Base-by-base conservation (phyloP, 1,140 invertebrate species). In the Aporrectodea caliginosa region DNA sequence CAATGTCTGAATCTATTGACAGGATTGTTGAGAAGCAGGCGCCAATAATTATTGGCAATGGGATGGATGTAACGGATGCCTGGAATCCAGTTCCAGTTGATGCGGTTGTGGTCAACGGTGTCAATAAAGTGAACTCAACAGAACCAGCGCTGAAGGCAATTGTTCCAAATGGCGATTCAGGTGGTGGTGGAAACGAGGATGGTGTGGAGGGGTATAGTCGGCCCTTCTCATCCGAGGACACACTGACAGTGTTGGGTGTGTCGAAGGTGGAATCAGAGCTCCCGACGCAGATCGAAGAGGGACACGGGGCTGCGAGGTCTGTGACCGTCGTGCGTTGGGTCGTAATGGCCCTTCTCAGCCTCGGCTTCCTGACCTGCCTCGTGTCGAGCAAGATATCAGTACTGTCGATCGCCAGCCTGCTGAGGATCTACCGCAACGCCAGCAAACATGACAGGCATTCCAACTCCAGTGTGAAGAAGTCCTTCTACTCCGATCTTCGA, bases 281-380 rank as follows among this genome's bases (percentile, higher is more conserved):
- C 2, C 70, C n/a, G 70, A n/a, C 14, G n/a, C 6, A 27, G 2
- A 27, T 12, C 2, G 70, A 72, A 12, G 6, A 6, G 6, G 70
- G n/a, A 12, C 70, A n/a, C 70, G 70, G n/a, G 2, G n/a, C 70
- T 2, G 2, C 70, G n/a, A 2, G 70, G n/a, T 32, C 6, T 2
- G 14, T 72, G 14, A 72, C 79, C 0, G 27, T 81, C 1, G 33
- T 75, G 1, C 78, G 78, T 34, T 79, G 77, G 78, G 12, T 81
- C 16, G 73, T 68, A 2, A 79, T 72, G 0, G 6, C 75, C 16
- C 16, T 76, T 1, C 31, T 76, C 22, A 34, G 72, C 16, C 12
- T 76, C 2, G 6, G 32, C 1, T 12, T 81, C 6, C 74, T 81
- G 0, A 29, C 32, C 1, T 72, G 43, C 30, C 29, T 81, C 33